Evolutionary conservation across 2,888 invertebrate species (phyloP).

Genomic region (Mesochorus sp.): DNA sequence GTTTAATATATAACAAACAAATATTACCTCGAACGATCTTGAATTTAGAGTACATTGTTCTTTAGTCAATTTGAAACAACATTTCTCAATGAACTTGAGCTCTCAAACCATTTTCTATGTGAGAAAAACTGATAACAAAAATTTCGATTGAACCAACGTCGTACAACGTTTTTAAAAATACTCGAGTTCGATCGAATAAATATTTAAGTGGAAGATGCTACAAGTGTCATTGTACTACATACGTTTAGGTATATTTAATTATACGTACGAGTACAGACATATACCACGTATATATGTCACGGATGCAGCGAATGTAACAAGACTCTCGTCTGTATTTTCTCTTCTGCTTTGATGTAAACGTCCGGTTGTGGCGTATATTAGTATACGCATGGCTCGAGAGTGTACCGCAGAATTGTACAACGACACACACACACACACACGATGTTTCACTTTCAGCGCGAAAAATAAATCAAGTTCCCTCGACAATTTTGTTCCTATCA

Average conservation of each 20-base stretch:
- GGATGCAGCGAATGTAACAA: not conserved
- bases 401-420: not conserved
- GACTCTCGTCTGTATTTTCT: conserved; percentile 48
- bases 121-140: no score
- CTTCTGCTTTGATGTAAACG: conserved; percentile 64
- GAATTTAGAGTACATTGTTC: no score
- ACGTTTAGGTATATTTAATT: not conserved
- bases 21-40: no score
- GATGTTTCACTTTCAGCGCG: conserved; percentile 47
- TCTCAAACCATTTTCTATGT: no score
- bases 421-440: conserved; percentile 42
- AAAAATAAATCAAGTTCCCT: conserved; percentile 59
- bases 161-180: no score
- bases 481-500: conserved; percentile 49
- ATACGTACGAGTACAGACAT: not conserved
- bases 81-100: no score
- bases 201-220: no score
- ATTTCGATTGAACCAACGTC: no score
- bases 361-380: conserved; percentile 46
- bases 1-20: no score
- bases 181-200: no score
- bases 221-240: not conserved
- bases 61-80: no score
- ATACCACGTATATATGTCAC: not conserved
- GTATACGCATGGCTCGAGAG: conserved; percentile 15